phyloP scores from a whole-genome alignment of 2,113 vertebrate genomes.

The Athene cunicularia region DNA sequence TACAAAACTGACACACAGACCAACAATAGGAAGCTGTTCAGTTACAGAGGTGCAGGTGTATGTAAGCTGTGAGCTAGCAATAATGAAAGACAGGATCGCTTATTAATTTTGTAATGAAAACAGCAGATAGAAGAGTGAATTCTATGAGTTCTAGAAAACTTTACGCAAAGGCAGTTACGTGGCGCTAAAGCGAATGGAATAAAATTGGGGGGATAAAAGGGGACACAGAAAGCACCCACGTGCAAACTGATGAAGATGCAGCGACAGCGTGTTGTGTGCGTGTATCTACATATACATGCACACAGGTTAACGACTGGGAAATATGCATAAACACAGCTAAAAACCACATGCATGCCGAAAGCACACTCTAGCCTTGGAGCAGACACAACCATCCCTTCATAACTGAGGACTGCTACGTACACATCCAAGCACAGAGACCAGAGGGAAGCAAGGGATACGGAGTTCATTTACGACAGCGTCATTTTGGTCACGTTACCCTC shows the following conservation, averaged over 20 bases:
- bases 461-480: not conserved
- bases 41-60: not conserved
- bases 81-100: not conserved
- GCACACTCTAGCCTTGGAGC: not conserved
- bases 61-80: not conserved
- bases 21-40: not conserved
- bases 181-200: not conserved
- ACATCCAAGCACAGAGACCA: not conserved
- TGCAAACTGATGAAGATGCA: not conserved
- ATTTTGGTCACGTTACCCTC: not conserved
- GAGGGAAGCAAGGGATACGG: not conserved
- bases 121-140: not conserved
- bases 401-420: not conserved
- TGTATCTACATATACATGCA: not conserved
- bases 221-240: not conserved
- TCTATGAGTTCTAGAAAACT: not conserved
- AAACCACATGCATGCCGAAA: slow-evolving; percentile 13
- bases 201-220: not conserved
- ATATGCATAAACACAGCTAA: not conserved
- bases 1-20: not conserved
- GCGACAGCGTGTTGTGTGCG: no score
- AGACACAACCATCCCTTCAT: not conserved
- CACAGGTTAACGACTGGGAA: not conserved
- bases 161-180: not conserved
- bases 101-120: not conserved